Evolutionary conservation across 2,797 vertebrate species (phyloP).

Genomic region (Passerculus sandwichensis): DNA sequence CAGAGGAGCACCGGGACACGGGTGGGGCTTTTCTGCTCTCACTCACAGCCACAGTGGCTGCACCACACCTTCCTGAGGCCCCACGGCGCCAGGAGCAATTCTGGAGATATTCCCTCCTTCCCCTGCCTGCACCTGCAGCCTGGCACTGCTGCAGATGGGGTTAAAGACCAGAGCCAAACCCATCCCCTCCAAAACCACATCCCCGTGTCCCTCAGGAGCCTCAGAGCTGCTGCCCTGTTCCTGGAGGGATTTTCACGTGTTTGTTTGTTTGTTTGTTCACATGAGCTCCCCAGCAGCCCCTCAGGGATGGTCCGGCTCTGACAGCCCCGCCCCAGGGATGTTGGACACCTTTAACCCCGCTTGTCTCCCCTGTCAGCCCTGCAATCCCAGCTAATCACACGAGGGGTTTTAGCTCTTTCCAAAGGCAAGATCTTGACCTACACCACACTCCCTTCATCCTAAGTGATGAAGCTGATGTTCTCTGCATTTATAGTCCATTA

Average conservation of each 20-base stretch:
- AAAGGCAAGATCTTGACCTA: neutral
- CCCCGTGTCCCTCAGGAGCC: fast-evolving
- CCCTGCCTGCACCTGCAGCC: neutral
- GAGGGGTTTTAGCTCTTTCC: conserved; percentile 9
- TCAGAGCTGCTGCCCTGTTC: neutral
- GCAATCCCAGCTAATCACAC: conserved; percentile 9
- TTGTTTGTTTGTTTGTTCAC: neutral
- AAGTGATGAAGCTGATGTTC: neutral
- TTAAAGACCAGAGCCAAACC: neutral
- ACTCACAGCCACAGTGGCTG: fast-evolving
- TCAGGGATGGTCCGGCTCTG: neutral
- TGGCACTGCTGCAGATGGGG: neutral
- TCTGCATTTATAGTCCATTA: conserved; percentile 8
- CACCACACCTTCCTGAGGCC: neutral
- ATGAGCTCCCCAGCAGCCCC: neutral
- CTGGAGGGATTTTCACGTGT: neutral
- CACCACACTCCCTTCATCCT: neutral
- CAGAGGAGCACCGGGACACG: neutral
- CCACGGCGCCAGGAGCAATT: neutral
- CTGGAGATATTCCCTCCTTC: neutral
- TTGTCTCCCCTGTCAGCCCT: neutral
- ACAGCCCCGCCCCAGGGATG: neutral
- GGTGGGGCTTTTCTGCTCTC: neutral
- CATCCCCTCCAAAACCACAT: neutral
- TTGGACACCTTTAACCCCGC: conserved; percentile 11